These are phyloP conservation scores for Lycodopsis pacificus DNA, from an alignment of 2,797 vertebrate genomes.

Conservation along the genomic window DNA sequence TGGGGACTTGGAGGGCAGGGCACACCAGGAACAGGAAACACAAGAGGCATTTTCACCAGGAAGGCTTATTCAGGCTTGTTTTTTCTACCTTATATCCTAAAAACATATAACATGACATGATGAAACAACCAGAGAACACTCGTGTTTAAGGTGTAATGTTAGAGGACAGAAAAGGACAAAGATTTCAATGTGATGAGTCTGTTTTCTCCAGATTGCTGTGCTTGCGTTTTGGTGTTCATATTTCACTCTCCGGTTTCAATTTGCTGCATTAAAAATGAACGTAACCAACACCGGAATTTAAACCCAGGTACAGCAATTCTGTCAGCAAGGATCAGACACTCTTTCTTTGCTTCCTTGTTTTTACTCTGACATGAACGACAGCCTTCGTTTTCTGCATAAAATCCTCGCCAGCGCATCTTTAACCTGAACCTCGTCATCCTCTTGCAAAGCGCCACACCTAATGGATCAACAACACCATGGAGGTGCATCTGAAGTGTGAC, in stretches of 20 bases:
- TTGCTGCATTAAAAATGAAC: background rate
- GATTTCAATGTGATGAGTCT: conserved; percentile 3
- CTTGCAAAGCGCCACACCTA: background rate
- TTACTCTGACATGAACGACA: background rate
- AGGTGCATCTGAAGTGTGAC: background rate
- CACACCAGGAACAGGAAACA: conserved; percentile 15
- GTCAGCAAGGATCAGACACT: background rate
- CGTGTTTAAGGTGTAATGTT: background rate
- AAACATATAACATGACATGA: background rate
- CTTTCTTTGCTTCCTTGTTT: background rate
- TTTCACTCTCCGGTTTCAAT: conserved; percentile 24
- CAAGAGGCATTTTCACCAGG: background rate
- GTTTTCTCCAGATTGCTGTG: conserved; percentile 11
- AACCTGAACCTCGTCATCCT: background rate
- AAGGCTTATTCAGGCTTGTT: background rate
- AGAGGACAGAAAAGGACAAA: background rate
- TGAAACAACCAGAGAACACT: background rate
- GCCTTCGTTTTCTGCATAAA: conserved; percentile 9
- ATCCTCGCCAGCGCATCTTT: background rate
- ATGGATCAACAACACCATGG: background rate
- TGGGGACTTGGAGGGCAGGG: background rate
- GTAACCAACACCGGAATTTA: conserved; percentile 5
- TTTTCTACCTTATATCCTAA: background rate
- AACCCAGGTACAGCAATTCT: background rate
- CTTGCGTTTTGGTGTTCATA: conserved; percentile 2